A percentile compares a stretch with the other conserved stretches of the same genome.
phyloP scores from a whole-genome alignment of 2,888 invertebrate species.

The Panzeria rudis region DNA sequence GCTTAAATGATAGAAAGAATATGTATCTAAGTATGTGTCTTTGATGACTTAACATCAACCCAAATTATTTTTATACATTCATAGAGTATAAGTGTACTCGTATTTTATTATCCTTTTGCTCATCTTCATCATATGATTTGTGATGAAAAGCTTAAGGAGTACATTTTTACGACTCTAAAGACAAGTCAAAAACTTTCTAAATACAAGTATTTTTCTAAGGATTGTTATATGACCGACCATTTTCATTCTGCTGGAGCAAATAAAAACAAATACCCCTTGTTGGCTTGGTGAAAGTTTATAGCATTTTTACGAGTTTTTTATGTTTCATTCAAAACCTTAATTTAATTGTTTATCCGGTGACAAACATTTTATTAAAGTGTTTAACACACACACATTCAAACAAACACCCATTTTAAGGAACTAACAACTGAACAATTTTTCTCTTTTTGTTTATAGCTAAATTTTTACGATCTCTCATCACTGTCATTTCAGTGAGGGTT shows the following conservation, averaged over 20 bases:
- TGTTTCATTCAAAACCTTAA: slow-evolving; percentile 83
- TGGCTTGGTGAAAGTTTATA: slow-evolving; percentile 77
- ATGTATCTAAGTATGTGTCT: slow-evolving; percentile 43
- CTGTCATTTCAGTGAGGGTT: slow-evolving; percentile 35
- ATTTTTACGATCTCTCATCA: slow-evolving; percentile 77
- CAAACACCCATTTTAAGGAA: slow-evolving; percentile 5
- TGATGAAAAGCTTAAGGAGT: slow-evolving; percentile 60
- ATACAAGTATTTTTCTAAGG: slow-evolving; percentile 3
- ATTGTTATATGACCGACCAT: slow-evolving; percentile 37
- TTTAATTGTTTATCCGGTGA: slow-evolving; percentile 84
- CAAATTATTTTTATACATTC: slow-evolving; percentile 51
- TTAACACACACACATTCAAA: slow-evolving; percentile 61
- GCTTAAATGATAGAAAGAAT: slow-evolving; percentile 42
- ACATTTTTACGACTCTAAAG: slow-evolving; percentile 68
- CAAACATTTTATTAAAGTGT: slow-evolving; percentile 82
- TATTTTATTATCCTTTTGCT: slow-evolving; percentile 64
- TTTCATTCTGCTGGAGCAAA: slow-evolving; percentile 8
- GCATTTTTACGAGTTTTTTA: slow-evolving; percentile 83
- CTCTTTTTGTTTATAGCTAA: slow-evolving; percentile 62
- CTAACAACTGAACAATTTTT: slow-evolving; percentile 4
- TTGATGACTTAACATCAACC: slow-evolving; percentile 61
- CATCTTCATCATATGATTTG: slow-evolving; percentile 44
- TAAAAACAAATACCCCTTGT: slow-evolving; percentile 45
- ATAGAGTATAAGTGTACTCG: background rate
- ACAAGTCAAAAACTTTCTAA: slow-evolving; percentile 46